phyloP scores from a whole-genome alignment of 2,797 vertebrate species.

The Macropus fuliginosus region DNA sequence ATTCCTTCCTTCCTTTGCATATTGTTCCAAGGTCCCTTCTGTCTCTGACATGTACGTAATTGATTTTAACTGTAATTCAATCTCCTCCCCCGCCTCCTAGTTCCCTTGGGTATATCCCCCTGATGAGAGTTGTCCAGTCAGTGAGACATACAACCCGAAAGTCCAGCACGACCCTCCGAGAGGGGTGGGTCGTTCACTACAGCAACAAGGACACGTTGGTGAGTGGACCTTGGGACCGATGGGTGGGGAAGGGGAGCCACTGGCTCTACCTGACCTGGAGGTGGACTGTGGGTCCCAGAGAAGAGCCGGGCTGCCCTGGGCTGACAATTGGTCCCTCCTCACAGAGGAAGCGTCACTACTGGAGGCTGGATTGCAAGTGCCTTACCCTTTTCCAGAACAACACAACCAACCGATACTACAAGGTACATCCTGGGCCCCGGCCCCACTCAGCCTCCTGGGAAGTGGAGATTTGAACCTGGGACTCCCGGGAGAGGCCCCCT shows the following conservation, averaged over 20 bases:
- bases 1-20: background rate
- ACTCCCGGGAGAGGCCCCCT: background rate
- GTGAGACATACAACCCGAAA: slow-evolving; percentile 93
- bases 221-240: slow-evolving; percentile 51
- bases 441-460: background rate
- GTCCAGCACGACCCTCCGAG: slow-evolving; percentile 93
- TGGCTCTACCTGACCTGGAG: background rate
- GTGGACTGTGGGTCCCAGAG: background rate
- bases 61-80: background rate
- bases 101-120: slow-evolving; percentile 90
- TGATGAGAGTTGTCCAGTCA: slow-evolving; percentile 96
- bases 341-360: slow-evolving; percentile 95
- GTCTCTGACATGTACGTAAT: background rate
- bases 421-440: slow-evolving; percentile 80
- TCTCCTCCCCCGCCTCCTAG: slow-evolving; percentile 70
- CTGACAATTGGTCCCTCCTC: background rate
- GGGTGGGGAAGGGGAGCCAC: too few species aligned
- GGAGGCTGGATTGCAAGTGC: slow-evolving; percentile 95
- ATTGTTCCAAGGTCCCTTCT: background rate
- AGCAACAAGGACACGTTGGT: slow-evolving; percentile 96
- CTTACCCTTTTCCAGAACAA: slow-evolving; percentile 96
- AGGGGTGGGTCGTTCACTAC: slow-evolving; percentile 96
- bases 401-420: slow-evolving; percentile 95
- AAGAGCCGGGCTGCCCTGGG: background rate
- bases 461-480: background rate